Percentiles rank a stretch among this genome's conserved stretches.
Conservation (phyloP, 1,140 invertebrate genomes). For the Thalassaphorura encarpata region DNA sequence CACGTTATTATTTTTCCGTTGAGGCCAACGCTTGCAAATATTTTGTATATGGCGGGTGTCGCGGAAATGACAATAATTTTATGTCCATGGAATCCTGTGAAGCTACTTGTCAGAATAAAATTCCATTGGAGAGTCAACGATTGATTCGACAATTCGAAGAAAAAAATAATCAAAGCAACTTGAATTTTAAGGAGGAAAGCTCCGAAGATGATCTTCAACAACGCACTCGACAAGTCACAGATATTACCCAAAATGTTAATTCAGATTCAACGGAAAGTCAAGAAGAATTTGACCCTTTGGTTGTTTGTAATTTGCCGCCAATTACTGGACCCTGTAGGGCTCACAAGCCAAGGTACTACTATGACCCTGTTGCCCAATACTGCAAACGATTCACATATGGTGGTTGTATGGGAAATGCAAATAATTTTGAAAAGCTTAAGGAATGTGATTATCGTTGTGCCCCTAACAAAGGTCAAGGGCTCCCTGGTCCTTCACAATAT, state of each 20-base stretch:
- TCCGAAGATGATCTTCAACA: not conserved
- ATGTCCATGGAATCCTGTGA: constrained; percentile 63
- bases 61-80: constrained; percentile 81
- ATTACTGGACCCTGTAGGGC: not conserved
- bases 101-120: constrained; percentile 47
- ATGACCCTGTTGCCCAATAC: not conserved
- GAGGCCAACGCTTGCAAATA: constrained; percentile 60
- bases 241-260: not conserved
- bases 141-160: not conserved
- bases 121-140: constrained; percentile 4
- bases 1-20: constrained; percentile 69
- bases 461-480: not conserved
- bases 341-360: not conserved
- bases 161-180: not conserved
- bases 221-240: not conserved
- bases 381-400: constrained; percentile 7
- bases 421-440: not conserved
- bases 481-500: not conserved
- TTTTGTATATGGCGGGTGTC: constrained; percentile 81
- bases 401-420: constrained; percentile 8
- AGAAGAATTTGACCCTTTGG: not conserved
- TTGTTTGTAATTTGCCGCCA: not conserved
- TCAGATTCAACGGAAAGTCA: too few species aligned
- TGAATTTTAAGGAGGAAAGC: not conserved
- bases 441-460: not conserved